Conservation (phyloP, 2,113 vertebrate species). For the Brachyhypopomus occidentalis region DNA sequence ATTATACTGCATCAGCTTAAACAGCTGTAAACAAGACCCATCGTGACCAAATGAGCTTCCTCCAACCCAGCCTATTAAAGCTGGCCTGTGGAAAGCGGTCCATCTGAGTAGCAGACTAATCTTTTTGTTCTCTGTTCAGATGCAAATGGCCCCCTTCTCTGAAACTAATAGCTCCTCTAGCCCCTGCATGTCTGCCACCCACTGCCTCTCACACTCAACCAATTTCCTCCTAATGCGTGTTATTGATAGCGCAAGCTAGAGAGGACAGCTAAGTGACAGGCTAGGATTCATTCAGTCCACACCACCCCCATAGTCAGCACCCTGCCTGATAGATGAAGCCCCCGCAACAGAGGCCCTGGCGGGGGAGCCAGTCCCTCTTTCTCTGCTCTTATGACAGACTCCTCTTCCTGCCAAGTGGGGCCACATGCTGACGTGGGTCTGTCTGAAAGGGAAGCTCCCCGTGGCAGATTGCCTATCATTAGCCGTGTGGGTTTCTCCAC, state of each 20-base stretch:
- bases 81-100: neutral
- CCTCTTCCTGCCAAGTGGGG: slow-evolving; percentile 38
- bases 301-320: slow-evolving; percentile 41
- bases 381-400: slow-evolving; percentile 38
- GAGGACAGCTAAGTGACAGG: slow-evolving; percentile 58
- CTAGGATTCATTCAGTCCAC: slow-evolving; percentile 43
- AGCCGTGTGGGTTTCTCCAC: slow-evolving; percentile 1
- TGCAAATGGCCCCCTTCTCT: slow-evolving; percentile 20
- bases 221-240: slow-evolving; percentile 66
- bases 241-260: slow-evolving; percentile 65
- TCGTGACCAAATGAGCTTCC: neutral
- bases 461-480: slow-evolving; percentile 31
- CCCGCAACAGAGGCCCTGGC: slow-evolving; percentile 63
- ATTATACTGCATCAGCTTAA: neutral
- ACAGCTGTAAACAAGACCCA: neutral
- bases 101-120: slow-evolving; percentile 11
- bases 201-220: slow-evolving; percentile 66
- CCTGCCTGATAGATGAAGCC: slow-evolving; percentile 51
- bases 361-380: slow-evolving; percentile 49
- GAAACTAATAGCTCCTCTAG: slow-evolving; percentile 57
- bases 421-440: slow-evolving; percentile 51
- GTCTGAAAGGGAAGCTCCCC: slow-evolving; percentile 60
- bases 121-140: slow-evolving; percentile 12
- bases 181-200: slow-evolving; percentile 57
- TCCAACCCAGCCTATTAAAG: neutral